phyloP scores from a whole-genome alignment of 2,888 invertebrate genomes.

The Julus scanicus region DNA sequence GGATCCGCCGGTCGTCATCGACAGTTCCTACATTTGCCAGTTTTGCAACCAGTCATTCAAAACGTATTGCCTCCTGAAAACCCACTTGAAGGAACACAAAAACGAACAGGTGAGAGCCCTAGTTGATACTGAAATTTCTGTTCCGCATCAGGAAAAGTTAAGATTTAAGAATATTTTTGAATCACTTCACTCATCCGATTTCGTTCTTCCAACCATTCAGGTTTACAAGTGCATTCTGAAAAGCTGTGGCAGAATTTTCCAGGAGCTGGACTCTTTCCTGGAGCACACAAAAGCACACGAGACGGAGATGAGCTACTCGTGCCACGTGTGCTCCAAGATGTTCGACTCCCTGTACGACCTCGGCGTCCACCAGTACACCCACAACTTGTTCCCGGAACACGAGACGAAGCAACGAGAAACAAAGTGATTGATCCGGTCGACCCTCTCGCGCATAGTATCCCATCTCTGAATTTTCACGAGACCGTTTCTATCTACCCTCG shows the following conservation, averaged over 20 bases:
- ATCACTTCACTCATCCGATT: background rate
- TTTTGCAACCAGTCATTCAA: conserved; percentile 68
- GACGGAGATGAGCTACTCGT: conserved; percentile 72
- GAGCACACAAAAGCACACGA: conserved; percentile 72
- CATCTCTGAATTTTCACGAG: background rate
- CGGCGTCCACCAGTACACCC: conserved; percentile 74
- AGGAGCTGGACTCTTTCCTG: conserved; percentile 73
- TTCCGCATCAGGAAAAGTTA: too few species aligned
- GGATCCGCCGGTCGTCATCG: conserved; percentile 63
- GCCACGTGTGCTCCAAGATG: conserved; percentile 73
- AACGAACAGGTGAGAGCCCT: conserved; percentile 66
- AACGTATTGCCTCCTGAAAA: conserved; percentile 68
- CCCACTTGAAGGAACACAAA: conserved; percentile 69
- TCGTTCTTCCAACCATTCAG: conserved; percentile 59
- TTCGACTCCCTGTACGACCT: conserved; percentile 73
- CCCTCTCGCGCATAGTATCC: too few species aligned
- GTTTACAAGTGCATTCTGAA: conserved; percentile 76
- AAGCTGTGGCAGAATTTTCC: conserved; percentile 73
- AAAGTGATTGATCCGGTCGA: background rate
- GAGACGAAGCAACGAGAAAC: conserved; percentile 59
- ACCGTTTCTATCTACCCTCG: background rate
- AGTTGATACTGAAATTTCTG: too few species aligned
- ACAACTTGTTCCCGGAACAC: conserved; percentile 67
- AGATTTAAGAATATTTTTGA: background rate
- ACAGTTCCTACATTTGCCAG: conserved; percentile 69